Base-by-base conservation (phyloP, 2,113 vertebrate species). In the Psettodes erumei region DNA sequence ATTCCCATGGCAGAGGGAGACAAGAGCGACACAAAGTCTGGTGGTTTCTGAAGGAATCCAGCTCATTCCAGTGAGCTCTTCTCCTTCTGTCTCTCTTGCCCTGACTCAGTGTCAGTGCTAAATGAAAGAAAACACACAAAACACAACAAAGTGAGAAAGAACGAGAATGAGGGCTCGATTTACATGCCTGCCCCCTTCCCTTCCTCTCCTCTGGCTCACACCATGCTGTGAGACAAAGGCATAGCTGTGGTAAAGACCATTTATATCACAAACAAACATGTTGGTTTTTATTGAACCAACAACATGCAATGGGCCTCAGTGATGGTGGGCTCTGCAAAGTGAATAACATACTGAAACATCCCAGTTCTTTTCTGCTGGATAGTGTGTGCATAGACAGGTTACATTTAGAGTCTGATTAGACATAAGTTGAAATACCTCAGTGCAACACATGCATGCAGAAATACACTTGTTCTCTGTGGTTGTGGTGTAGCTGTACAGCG, bases 11-110 rank as follows among this genome's bases (percentile, higher is more conserved):
- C 61, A 47, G 65, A 70, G 16, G 11, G 27, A 72, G 68, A 68
- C 33, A 27, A 71, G 55, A 90, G 87, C 75, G 73, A 76, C 87
- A 74, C 68, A n/a, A 35, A 91, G 90, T 89, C 90, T 90, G 60
- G 90, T 79, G 89, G 89, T 91, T 91, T 84, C 23, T 27, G 28
- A 62, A 88, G 66, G 80, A 88, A 90, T 88, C 64, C 75, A 43
- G 10, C 45, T 75, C 55, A 61, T 40, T 79, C 72, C 74, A 35
- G 43, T 21, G n/a, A 76, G 47, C 79, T 82, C 62, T 70, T 73
- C 61, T 61, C 33, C 30, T 40, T 64, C 21, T 27, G 23, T 56
- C 32, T 67, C 35, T 68, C 63, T 76, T 7, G n/a, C 82, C 79
- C 32, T 43, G 63, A 60, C 69, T 43, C 72, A 81, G 15, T 82